Percentiles rank a stretch among this genome's conserved stretches.
Evolutionary conservation across 2,797 vertebrate species (phyloP).

Genomic region (Catostomus latipinnis): DNA sequence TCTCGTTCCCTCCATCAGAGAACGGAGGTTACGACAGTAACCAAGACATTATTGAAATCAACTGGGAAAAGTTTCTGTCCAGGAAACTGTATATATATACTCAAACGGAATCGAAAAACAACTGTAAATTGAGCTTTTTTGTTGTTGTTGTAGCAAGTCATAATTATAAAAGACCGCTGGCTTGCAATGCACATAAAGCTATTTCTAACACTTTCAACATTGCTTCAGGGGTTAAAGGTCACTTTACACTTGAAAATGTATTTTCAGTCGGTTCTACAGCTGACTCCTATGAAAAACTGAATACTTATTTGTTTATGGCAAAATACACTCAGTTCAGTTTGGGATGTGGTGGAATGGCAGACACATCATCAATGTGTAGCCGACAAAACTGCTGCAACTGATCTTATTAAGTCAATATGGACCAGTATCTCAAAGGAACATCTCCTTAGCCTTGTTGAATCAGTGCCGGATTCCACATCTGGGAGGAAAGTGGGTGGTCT

Average conservation of each 20-base stretch:
- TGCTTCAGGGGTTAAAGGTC: neutral
- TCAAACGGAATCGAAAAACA: neutral
- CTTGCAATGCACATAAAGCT: constrained; percentile 24
- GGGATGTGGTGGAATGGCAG: no score
- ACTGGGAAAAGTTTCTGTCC: neutral
- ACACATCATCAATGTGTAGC: no score
- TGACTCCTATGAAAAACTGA: neutral
- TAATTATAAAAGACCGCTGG: constrained; percentile 6
- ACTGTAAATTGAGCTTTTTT: neutral
- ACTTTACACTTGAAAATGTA: neutral
- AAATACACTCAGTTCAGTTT: neutral
- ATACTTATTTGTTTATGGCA: neutral
- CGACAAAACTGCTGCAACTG: no score
- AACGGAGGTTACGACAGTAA: no score
- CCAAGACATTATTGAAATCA: neutral
- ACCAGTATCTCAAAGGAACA: no score
- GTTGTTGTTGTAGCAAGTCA: neutral
- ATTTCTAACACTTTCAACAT: constrained; percentile 33
- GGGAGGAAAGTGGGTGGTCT: no score
- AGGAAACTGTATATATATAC: neutral
- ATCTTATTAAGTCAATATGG: no score
- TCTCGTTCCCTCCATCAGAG: no score
- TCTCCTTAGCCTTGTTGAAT: no score
- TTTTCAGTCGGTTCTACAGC: neutral
- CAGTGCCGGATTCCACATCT: no score